Evolutionary conservation across 2,888 invertebrate genomes (phyloP), one percentile per base, ranked within the genome.

Genomic region (Yponomeuta malinellus): DNA sequence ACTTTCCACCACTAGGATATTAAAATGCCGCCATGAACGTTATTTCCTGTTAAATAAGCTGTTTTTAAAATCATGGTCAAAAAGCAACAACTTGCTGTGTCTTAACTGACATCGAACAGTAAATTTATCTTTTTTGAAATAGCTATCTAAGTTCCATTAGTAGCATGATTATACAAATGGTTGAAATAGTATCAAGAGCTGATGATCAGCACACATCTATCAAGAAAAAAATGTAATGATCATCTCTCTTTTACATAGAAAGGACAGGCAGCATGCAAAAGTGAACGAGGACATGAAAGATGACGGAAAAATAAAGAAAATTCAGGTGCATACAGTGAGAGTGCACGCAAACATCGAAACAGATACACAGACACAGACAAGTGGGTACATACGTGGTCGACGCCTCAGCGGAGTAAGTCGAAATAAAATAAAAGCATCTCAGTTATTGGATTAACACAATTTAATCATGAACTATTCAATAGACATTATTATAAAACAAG

Each of bases 371-470:
- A 81, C 88, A 90, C 88, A 87, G 83, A 88, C 88, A 87, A 89
- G 86, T 88, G 87, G 83, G 90, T 92, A 92, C 92, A 89, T 92
- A 92, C 91, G 91, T 92, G 91, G 84, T 90, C 81, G 89, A 87
- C 89, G 90, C 88, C 91, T 91, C 91, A 88, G 89, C 89, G 85
- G 89, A 90, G 90, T 90, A 87, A 88, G 87, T 89, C 90, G 88
- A 89, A 91, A 90, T 90, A 89, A 89, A 91, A 89, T 87, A 90
- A 92, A 91, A 92, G 90, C 90, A 91, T 89, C 84, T 91, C 87
- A 90, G 82, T 92, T 90, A 91, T 90, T 91, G 84, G 89, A 90
- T 82, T 90, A 92, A 92, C 91, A 92, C 90, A 92, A 90, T 92
- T 92, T 92, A 91, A 92, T 92, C 89, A 92, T 88, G 90, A 88